These are phyloP conservation scores for Hemistola chrysoprasaria DNA, from an alignment of 2,888 invertebrate genomes.

Conservation along the genomic window DNA sequence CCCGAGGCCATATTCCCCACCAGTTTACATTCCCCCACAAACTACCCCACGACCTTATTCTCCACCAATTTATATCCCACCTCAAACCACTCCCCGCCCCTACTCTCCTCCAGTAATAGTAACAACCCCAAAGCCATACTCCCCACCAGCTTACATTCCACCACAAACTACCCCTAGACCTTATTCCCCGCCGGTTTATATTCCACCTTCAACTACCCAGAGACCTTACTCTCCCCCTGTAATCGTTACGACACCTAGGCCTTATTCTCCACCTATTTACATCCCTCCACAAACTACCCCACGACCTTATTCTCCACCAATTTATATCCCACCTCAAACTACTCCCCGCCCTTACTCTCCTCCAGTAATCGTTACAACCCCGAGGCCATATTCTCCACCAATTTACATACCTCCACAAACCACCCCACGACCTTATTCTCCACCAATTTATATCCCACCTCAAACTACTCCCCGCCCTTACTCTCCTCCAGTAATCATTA, in stretches of 20 bases:
- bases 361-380: too few relatives aligned
- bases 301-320: slow-evolving; percentile 19
- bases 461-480: slow-evolving; percentile 10
- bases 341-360: slow-evolving; percentile 7
- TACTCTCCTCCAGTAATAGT: too few relatives aligned
- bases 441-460: slow-evolving; percentile 15
- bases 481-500: not conserved
- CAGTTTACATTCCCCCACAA: slow-evolving; percentile 33
- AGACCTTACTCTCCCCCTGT: slow-evolving; percentile 10
- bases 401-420: too few relatives aligned
- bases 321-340: not conserved
- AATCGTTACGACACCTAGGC: not conserved
- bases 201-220: slow-evolving; percentile 2
- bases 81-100: too few relatives aligned
- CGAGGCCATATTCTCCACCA: not conserved
- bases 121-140: too few relatives aligned
- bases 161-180: too few relatives aligned
- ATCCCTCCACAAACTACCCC: slow-evolving; percentile 15
- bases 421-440: slow-evolving; percentile 5
- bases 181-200: too few relatives aligned
- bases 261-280: slow-evolving; percentile 15
- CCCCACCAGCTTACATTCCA: too few relatives aligned
- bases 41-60: slow-evolving; percentile 17
- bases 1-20: slow-evolving; percentile 13
- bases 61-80: not conserved